Conservation (phyloP, 2,797 vertebrate genomes). For the Diceros bicornis region DNA sequence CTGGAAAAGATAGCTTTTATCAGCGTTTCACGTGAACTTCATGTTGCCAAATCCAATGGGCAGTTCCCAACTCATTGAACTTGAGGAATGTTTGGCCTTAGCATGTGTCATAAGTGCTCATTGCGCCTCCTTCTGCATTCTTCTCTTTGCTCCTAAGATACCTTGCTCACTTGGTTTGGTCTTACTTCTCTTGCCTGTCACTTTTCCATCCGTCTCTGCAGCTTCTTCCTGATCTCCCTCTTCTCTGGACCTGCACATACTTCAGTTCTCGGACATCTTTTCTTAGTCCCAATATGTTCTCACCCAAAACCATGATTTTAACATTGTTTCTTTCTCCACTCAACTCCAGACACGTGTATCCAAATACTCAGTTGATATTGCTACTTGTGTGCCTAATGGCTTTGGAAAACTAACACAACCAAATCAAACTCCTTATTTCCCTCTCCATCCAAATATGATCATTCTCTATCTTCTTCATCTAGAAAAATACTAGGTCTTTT, state of each 20-base stretch:
- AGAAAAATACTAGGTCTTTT: not conserved
- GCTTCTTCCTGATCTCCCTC: not conserved
- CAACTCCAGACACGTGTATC: not conserved
- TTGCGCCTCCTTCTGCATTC: not conserved
- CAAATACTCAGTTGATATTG: not conserved
- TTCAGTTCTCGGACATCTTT: not conserved
- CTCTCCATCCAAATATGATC: not conserved
- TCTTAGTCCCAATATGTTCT: not conserved
- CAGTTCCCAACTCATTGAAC: not conserved
- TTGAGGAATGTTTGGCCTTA: not conserved
- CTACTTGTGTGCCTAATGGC: not conserved
- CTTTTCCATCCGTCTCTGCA: not conserved
- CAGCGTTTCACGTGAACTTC: not conserved
- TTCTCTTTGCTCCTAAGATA: not conserved
- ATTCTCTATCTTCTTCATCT: not conserved
- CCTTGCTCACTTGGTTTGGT: not conserved
- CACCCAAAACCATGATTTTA: not conserved
- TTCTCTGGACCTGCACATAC: too few species aligned
- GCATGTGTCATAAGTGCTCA: not conserved
- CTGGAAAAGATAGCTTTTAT: not conserved
- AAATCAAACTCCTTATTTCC: not conserved
- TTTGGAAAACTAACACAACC: not conserved
- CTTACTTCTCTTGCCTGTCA: not conserved
- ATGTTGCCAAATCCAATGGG: not conserved
- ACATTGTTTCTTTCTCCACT: not conserved